These are phyloP conservation scores for Apantesis nais DNA, from an alignment of 2,888 invertebrate species.

Conservation along the genomic window DNA sequence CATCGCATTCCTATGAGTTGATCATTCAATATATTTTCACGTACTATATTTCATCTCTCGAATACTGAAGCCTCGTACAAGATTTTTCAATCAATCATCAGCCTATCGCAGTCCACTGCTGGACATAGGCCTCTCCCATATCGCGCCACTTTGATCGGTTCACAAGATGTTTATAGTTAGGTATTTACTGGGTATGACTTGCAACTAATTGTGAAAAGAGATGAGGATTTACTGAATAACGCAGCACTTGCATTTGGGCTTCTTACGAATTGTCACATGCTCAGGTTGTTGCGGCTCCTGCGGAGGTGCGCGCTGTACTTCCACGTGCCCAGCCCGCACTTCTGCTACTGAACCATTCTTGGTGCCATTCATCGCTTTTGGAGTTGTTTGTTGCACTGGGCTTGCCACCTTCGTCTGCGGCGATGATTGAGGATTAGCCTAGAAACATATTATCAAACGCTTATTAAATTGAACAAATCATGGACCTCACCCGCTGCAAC, in stretches of 20 bases:
- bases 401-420: slow-evolving; percentile 71
- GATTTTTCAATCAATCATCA: too few species aligned
- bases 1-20: neutral
- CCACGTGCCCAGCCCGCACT: slow-evolving; percentile 84
- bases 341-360: slow-evolving; percentile 77
- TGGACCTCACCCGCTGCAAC: neutral
- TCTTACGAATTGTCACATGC: slow-evolving; percentile 97
- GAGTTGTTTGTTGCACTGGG: slow-evolving; percentile 68
- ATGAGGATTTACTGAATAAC: slow-evolving; percentile 90
- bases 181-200: slow-evolving; percentile 5
- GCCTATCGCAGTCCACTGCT: too few species aligned
- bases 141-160: too few species aligned
- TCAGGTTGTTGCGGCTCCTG: slow-evolving; percentile 94
- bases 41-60: neutral
- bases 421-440: slow-evolving; percentile 74
- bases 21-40: neutral
- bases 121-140: too few species aligned
- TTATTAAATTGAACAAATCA: neutral
- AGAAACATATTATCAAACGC: slow-evolving; percentile 21
- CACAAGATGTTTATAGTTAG: too few species aligned
- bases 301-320: slow-evolving; percentile 90
- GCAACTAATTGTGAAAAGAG: slow-evolving; percentile 40
- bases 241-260: slow-evolving; percentile 98
- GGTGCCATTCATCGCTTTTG: slow-evolving; percentile 78
- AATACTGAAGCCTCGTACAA: neutral